phyloP scores from a whole-genome alignment of 2,888 invertebrate genomes.

The Pteria penguin region DNA sequence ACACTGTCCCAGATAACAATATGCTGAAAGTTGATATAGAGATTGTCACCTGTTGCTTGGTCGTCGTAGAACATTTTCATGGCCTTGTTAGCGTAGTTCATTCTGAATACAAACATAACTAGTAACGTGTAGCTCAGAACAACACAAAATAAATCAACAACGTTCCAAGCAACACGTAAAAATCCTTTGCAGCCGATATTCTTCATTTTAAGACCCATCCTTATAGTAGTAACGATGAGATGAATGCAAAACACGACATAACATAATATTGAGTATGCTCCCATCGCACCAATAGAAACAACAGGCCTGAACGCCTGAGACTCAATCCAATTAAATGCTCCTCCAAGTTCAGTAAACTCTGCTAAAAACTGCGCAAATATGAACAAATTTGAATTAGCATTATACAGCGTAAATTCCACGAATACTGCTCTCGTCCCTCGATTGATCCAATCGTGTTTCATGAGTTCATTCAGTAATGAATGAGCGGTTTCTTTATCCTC shows the following conservation, averaged over 20 bases:
- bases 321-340: constrained; percentile 33
- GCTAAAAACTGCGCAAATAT: constrained; percentile 60
- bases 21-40: constrained; percentile 55
- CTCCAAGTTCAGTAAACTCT: constrained; percentile 69
- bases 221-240: constrained; percentile 41
- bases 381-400: constrained; percentile 69
- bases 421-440: constrained; percentile 70
- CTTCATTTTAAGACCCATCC: constrained; percentile 43
- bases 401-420: constrained; percentile 72
- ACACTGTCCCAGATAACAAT: constrained; percentile 78
- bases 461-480: constrained; percentile 39
- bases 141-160: constrained; percentile 44
- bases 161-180: constrained; percentile 50
- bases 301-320: constrained; percentile 28
- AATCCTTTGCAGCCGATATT: constrained; percentile 38
- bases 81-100: constrained; percentile 42
- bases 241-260: constrained; percentile 55
- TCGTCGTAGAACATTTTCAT: constrained; percentile 49
- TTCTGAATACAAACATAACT: constrained; percentile 42
- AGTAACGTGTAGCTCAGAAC: constrained; percentile 36
- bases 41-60: constrained; percentile 19
- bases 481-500: constrained; percentile 29
- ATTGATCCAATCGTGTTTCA: constrained; percentile 67
- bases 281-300: constrained; percentile 38
- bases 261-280: constrained; percentile 43